Evolutionary conservation across 2,113 vertebrate species (phyloP).

Genomic region (Athene cunicularia): DNA sequence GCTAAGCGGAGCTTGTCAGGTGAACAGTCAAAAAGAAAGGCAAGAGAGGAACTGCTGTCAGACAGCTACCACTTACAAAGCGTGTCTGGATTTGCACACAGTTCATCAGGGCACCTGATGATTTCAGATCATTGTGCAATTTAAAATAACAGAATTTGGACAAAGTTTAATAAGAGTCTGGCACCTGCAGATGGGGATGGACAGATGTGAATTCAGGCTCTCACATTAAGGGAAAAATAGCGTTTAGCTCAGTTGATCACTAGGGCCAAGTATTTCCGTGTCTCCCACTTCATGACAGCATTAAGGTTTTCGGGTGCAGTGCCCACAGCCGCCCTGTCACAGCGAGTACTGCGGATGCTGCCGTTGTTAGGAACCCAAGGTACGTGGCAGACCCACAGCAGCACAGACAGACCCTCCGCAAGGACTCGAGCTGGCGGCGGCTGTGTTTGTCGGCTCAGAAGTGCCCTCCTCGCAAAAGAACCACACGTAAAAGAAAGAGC

Average conservation of each 20-base stretch:
- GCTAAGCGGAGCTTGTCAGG: not conserved
- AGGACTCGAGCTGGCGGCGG: not conserved
- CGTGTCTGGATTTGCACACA: not conserved
- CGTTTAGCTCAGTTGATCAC: not conserved
- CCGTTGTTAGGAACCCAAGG: not conserved
- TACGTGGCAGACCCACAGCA: not conserved
- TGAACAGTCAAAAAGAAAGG: not conserved
- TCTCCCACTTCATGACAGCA: not conserved
- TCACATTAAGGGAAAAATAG: not conserved
- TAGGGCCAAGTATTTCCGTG: not conserved
- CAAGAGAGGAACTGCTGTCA: not conserved
- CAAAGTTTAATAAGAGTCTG: not conserved
- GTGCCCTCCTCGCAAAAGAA: not conserved
- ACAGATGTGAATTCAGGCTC: not conserved
- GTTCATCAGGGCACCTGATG: not conserved
- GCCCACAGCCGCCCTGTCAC: not conserved
- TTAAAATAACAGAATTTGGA: not conserved
- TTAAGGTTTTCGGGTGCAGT: not conserved
- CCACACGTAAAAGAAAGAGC: rapidly evolving
- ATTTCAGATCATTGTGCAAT: not conserved
- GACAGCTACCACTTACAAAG: not conserved
- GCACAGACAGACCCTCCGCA: not conserved
- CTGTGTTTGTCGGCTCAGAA: not conserved
- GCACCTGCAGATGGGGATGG: not conserved
- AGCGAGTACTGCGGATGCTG: not conserved